Percentiles rank a stretch among this genome's conserved stretches.
Conservation (phyloP, 2,888 invertebrate genomes). For the Polietes domitor region DNA sequence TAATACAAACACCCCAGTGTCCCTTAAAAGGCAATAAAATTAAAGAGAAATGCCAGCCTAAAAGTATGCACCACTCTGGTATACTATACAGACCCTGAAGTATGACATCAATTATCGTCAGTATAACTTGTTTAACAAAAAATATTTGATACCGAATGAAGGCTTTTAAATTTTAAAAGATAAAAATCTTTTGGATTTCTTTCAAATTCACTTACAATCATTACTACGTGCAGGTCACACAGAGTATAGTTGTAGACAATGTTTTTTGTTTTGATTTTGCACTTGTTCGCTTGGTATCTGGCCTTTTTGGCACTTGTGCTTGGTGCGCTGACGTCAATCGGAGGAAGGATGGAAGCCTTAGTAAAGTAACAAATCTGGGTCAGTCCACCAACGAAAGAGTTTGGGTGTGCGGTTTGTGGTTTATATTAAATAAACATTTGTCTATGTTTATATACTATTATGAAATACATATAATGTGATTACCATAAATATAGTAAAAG, state of each 20-base stretch:
- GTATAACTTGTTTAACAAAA: too few species aligned
- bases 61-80: neutral
- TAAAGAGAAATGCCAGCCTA: neutral
- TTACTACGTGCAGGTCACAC: neutral
- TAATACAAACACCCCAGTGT: too few species aligned
- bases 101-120: too few species aligned
- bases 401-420: neutral
- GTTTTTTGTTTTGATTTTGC: too few species aligned
- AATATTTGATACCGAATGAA: too few species aligned
- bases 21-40: too few species aligned
- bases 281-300: neutral
- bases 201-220: neutral
- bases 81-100: neutral
- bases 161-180: neutral
- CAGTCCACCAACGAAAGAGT: neutral
- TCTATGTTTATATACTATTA: too few species aligned
- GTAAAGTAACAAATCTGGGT: conserved; percentile 12
- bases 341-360: conserved; percentile 12
- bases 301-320: neutral
- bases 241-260: neutral
- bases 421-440: neutral
- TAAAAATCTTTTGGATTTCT: conserved; percentile 3
- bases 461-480: too few species aligned
- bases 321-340: conserved; percentile 11
- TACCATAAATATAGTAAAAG: neutral